A percentile compares a stretch with the other conserved stretches of the same genome.
These are phyloP conservation scores for Holocentrus rufus DNA, from an alignment of 2,797 vertebrate genomes.

Conservation along the genomic window DNA sequence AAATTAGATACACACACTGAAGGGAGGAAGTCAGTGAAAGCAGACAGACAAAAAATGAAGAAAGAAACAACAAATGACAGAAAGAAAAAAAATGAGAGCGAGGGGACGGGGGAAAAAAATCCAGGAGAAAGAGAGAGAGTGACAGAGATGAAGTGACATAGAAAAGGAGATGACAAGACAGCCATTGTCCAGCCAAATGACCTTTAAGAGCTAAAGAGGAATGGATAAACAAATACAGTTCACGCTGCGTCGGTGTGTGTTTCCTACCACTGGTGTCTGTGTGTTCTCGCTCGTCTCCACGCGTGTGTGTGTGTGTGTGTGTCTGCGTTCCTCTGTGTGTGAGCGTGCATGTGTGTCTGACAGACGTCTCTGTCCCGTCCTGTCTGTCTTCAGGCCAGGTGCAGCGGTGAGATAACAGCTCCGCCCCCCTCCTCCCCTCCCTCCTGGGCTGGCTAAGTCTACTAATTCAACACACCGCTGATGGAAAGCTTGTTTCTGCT, in stretches of 20 bases:
- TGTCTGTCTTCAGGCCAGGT: conserved; percentile 72
- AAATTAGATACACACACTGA: neutral
- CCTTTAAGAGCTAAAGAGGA: conserved; percentile 68
- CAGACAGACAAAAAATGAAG: conserved; percentile 40
- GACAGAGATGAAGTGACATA: conserved; percentile 65
- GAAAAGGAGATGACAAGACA: conserved; percentile 59
- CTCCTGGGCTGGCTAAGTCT: conserved; percentile 46
- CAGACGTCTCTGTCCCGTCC: conserved; percentile 67
- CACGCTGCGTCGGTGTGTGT: conserved; percentile 21
- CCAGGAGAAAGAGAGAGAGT: conserved; percentile 26
- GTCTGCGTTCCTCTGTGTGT: conserved; percentile 10
- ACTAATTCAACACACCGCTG: conserved; percentile 63
- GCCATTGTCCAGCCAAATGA: conserved; percentile 46
- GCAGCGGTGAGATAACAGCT: conserved; percentile 72
- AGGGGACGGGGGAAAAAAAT: conserved; percentile 12
- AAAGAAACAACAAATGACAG: conserved; percentile 28
- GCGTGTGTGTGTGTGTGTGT: neutral
- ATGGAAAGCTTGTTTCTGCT: conserved; percentile 61
- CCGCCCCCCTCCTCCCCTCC: conserved; percentile 51
- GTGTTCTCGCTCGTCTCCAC: neutral
- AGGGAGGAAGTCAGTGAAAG: conserved; percentile 3
- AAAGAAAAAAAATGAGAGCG: conserved; percentile 27
- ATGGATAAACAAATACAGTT: conserved; percentile 68
- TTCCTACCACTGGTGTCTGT: conserved; percentile 19
- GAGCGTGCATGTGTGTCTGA: conserved; percentile 56